Percentiles rank a stretch among this genome's conserved stretches.
Conservation (phyloP, 92 coral and sea anemone genomes). For the Heteractis magnifica region DNA sequence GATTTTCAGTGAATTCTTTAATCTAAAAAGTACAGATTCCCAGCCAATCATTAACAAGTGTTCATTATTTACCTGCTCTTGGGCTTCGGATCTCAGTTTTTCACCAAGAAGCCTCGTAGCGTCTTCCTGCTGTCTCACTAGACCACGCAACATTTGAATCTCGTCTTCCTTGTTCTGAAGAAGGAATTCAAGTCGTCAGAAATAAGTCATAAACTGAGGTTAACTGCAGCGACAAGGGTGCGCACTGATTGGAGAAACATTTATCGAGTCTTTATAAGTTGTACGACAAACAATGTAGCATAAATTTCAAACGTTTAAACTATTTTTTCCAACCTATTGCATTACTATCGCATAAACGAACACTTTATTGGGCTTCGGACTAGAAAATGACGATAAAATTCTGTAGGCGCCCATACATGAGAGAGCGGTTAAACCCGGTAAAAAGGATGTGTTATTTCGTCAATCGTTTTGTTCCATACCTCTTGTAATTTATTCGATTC, state of each 20-base stretch:
- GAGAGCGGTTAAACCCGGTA: background rate
- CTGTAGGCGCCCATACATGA: background rate
- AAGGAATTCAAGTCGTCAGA: background rate
- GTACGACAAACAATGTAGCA: too few species aligned
- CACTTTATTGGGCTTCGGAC: too few species aligned
- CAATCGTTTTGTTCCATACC: slow-evolving; percentile 38
- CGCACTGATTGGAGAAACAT: background rate
- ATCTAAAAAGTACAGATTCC: background rate
- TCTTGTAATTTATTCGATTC: slow-evolving; percentile 76
- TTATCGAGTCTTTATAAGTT: too few species aligned
- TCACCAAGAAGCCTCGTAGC: slow-evolving; percentile 95
- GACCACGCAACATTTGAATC: slow-evolving; percentile 74
- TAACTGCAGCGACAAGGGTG: too few species aligned
- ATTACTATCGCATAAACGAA: too few species aligned
- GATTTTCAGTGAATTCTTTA: too few species aligned
- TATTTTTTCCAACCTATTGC: background rate
- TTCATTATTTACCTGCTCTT: slow-evolving; percentile 78
- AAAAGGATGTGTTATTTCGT: background rate
- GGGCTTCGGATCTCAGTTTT: slow-evolving; percentile 88
- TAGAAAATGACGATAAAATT: too few species aligned
- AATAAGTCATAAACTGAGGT: background rate
- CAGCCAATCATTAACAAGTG: background rate
- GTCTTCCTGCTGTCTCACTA: slow-evolving; percentile 96
- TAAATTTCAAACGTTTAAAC: too few species aligned
- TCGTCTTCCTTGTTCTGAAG: slow-evolving; percentile 87